phyloP scores from a whole-genome alignment of 2,888 invertebrate genomes.

The Prenolepis imparis region DNA sequence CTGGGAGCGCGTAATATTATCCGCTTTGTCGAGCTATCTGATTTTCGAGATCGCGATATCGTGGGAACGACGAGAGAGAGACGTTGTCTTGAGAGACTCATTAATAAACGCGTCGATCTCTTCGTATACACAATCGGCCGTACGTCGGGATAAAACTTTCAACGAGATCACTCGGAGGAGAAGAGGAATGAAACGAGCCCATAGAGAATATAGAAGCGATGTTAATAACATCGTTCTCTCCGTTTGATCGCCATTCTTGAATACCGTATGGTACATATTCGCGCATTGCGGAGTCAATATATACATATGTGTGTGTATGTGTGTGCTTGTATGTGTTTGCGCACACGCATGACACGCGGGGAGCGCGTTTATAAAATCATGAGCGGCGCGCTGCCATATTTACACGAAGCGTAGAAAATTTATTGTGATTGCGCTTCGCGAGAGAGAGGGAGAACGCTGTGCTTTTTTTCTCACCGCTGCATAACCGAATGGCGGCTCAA shows the following conservation, averaged over 20 bases:
- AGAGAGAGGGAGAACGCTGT: constrained; percentile 40
- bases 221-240: constrained; percentile 52
- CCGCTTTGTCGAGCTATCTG: constrained; percentile 40
- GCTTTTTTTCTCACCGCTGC: constrained; percentile 5
- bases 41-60: constrained; percentile 14
- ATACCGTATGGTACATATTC: constrained; percentile 22
- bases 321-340: background rate
- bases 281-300: background rate
- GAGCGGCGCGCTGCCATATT: constrained; percentile 74
- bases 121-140: background rate
- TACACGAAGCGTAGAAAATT: constrained; percentile 77
- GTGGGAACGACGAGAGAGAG: constrained; percentile 28
- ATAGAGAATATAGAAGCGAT: constrained; percentile 32
- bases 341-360: constrained; percentile 25
- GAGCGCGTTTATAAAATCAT: constrained; percentile 75
- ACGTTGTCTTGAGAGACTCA: constrained; percentile 25
- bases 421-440: constrained; percentile 79
- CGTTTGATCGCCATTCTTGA: constrained; percentile 45
- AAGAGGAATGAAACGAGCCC: constrained; percentile 28
- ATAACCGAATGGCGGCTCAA: constrained; percentile 47
- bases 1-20: constrained; percentile 20
- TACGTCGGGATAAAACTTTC: constrained; percentile 34
- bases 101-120: constrained; percentile 33
- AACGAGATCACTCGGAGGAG: background rate
- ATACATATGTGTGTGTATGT: background rate